These are phyloP conservation scores for Mimas tiliae DNA, from an alignment of 2,888 invertebrate genomes.

Conservation along the genomic window DNA sequence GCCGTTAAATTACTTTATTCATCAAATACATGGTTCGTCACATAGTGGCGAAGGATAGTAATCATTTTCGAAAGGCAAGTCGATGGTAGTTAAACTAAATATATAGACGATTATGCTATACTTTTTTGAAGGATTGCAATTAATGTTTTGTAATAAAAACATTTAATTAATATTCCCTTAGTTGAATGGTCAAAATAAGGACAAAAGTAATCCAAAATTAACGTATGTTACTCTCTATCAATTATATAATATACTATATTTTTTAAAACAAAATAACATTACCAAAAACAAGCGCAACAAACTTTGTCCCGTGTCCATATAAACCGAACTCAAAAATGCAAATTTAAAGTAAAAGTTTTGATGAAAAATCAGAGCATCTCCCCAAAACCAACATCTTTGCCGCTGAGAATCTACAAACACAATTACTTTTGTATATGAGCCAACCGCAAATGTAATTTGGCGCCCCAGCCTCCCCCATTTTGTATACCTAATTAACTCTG, in stretches of 20 bases:
- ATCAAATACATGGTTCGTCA: no score
- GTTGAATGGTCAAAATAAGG: no score
- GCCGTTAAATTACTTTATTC: not conserved
- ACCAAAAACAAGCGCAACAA: not conserved
- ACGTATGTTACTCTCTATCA: no score
- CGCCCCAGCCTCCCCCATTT: conserved; percentile 27
- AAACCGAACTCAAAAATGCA: conserved; percentile 37
- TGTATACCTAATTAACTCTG: conserved; percentile 36
- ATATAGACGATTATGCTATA: no score
- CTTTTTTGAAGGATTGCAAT: no score
- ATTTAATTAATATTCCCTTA: no score
- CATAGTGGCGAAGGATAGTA: no score
- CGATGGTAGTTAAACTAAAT: no score
- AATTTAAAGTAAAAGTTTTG: conserved; percentile 45
- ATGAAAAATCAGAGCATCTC: conserved; percentile 42
- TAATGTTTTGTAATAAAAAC: no score
- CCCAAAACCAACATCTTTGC: conserved; percentile 35
- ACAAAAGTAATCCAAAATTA: no score
- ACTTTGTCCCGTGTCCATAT: conserved; percentile 24
- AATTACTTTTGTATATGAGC: conserved; percentile 13
- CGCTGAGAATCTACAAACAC: conserved; percentile 25
- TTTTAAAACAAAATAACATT: not conserved
- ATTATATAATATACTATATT: no score
- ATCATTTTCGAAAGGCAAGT: no score
- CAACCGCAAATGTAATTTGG: conserved; percentile 36